Base-by-base conservation (phyloP, 2,888 invertebrate species). In the Stenichneumon culpator region DNA sequence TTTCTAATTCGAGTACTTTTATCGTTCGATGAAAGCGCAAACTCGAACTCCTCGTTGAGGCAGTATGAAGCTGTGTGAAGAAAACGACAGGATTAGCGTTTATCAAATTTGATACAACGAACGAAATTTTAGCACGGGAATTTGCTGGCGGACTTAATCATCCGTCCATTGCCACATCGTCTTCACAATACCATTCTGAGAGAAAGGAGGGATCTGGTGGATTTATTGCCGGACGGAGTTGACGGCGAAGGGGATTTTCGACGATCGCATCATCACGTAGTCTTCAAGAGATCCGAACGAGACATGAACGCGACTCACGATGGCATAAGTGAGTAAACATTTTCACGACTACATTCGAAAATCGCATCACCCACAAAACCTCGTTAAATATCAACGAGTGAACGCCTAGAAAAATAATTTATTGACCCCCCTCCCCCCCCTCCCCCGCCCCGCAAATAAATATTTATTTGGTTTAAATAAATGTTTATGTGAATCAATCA, bases 191-290 rank as follows among this genome's bases (percentile, higher is more conserved):
- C 67, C n/a, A 25, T 86, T 47, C 86, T 25, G 6, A 86, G 32
- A 60, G 63, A 36, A 22, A 84, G 7, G 57, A 87, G 72, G 72
- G 81, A 54, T 67, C 74, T 47, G 4, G 3, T 0, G 0, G 44
- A 73, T 73, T 5, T 14, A 25, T 57, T 44, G 39, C 44, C 54
- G 11, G 22, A 57, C 39, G 75, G 81, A 57, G 25, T 79, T n/a
- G 79, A 79, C 57, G 65, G 28, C 4, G 60, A 81, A 36, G 19
- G 79, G 6, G 72, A 85, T 14, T 86, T 84, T 39, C 79, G 22
- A n/a, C 75, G 81, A 25, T 89, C 89, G 5, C 85, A 86, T 87
- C 89, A 88, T 83, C 92, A 92, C 16, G 82, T 92, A 14, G 79
- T 92, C 36, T 92, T 90, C 72, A 84, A 89, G 74, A 68, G 73